A percentile compares a stretch with the other conserved stretches of the same genome.
Evolutionary conservation across 2,113 vertebrate species (phyloP).

Genomic region (Nanorana parkeri): DNA sequence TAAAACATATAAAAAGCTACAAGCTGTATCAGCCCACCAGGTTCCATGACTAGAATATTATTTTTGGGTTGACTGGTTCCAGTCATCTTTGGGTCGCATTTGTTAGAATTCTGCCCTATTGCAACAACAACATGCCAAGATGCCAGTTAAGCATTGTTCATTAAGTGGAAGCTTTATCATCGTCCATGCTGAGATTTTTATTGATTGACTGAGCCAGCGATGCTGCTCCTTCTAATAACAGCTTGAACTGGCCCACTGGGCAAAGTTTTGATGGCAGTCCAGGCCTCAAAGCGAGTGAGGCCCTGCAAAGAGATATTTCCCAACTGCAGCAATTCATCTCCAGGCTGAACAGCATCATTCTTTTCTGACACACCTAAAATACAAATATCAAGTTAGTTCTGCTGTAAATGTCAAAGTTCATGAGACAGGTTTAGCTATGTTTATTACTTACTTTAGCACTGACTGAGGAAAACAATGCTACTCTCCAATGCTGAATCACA

Average conservation of each 20-base stretch:
- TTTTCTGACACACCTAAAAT: slow-evolving; percentile 79
- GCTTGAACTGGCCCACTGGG: slow-evolving; percentile 79
- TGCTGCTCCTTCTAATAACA: slow-evolving; percentile 73
- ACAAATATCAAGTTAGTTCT: slow-evolving; percentile 31
- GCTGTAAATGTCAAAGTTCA: background rate
- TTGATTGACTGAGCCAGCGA: slow-evolving; percentile 25
- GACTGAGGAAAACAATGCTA: too few species aligned
- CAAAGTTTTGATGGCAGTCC: slow-evolving; percentile 87
- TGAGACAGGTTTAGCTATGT: background rate
- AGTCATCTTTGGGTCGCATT: too few species aligned
- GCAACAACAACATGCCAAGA: background rate
- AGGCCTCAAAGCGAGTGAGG: slow-evolving; percentile 91
- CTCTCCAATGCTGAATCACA: too few species aligned
- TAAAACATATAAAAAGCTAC: too few species aligned
- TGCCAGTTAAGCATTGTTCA: background rate
- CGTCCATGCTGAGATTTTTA: background rate
- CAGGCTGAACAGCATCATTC: slow-evolving; percentile 75
- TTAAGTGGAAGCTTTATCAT: background rate
- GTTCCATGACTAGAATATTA: too few species aligned
- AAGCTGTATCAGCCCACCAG: too few species aligned
- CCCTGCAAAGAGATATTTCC: slow-evolving; percentile 77
- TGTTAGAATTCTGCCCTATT: background rate
- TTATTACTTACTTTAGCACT: too few species aligned
- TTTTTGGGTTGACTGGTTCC: too few species aligned
- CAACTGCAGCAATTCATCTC: slow-evolving; percentile 85